These are phyloP conservation scores for Passerculus sandwichensis DNA, from an alignment of 2,797 vertebrate species.

Conservation along the genomic window DNA sequence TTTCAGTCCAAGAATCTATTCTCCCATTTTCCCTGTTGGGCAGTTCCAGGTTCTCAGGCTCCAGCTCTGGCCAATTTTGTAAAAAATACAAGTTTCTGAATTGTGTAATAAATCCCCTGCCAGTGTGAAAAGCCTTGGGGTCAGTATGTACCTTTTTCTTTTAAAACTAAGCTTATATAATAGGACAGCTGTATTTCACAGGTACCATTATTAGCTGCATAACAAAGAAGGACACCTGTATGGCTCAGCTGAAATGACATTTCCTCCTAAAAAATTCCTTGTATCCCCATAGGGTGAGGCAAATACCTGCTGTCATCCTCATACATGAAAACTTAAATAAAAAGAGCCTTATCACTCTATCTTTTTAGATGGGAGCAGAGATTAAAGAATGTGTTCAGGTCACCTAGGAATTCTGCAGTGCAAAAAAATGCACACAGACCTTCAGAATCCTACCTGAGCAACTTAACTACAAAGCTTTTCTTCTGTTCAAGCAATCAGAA, in stretches of 20 bases:
- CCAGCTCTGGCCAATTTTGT: not conserved
- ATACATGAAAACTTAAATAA: not conserved
- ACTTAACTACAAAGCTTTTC: not conserved
- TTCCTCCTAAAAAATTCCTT: not conserved
- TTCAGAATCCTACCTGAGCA: not conserved
- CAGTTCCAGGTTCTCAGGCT: not conserved
- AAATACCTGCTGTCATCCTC: not conserved
- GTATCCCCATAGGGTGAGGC: not conserved
- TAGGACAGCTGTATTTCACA: not conserved
- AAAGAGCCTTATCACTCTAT: not conserved
- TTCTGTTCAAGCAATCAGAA: not conserved
- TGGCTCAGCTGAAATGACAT: not conserved
- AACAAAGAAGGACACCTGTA: not conserved
- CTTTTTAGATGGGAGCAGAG: not conserved
- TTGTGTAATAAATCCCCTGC: not conserved
- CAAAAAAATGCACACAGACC: not conserved
- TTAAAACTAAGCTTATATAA: not conserved
- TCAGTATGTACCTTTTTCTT: not conserved
- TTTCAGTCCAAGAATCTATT: conserved; percentile 16
- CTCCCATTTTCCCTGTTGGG: not conserved
- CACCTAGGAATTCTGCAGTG: not conserved
- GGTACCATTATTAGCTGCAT: not conserved
- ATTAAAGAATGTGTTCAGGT: not conserved
- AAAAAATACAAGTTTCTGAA: not conserved
- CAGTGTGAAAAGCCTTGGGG: not conserved